Conservation (phyloP, 2,888 invertebrate species). For the Diplazon laetatorius region DNA sequence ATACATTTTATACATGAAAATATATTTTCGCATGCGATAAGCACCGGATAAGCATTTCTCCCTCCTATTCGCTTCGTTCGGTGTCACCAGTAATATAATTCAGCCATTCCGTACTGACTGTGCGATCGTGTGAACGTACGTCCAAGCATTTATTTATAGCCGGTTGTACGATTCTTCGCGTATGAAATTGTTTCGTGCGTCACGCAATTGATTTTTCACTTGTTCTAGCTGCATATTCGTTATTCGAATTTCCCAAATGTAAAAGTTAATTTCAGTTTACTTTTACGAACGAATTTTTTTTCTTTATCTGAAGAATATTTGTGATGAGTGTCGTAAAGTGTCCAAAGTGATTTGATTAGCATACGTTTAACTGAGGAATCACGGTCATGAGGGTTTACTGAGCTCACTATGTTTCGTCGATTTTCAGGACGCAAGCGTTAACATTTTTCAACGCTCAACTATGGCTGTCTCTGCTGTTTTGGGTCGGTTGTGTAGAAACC, state of each 20-base stretch:
- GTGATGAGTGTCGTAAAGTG: background rate
- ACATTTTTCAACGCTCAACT: background rate
- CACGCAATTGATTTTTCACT: background rate
- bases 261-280: background rate
- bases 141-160: background rate
- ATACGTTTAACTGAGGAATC: conserved; percentile 26
- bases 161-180: background rate
- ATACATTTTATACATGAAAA: conserved; percentile 1
- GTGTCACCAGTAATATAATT: background rate
- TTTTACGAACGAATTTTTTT: background rate
- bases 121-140: background rate
- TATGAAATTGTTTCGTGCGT: background rate
- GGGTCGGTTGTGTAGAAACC: conserved; percentile 24
- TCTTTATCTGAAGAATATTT: background rate
- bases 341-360: conserved; percentile 29
- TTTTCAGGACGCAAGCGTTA: background rate
- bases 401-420: conserved; percentile 9
- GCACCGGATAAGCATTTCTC: background rate
- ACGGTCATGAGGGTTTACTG: conserved; percentile 5
- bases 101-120: background rate
- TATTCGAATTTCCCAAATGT: background rate
- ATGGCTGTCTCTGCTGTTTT: conserved; percentile 42
- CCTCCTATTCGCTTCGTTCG: background rate
- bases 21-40: conserved; percentile 12
- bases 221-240: background rate